Evolutionary conservation across 2,797 vertebrate genomes (phyloP).

Genomic region (Channallabes apus): DNA sequence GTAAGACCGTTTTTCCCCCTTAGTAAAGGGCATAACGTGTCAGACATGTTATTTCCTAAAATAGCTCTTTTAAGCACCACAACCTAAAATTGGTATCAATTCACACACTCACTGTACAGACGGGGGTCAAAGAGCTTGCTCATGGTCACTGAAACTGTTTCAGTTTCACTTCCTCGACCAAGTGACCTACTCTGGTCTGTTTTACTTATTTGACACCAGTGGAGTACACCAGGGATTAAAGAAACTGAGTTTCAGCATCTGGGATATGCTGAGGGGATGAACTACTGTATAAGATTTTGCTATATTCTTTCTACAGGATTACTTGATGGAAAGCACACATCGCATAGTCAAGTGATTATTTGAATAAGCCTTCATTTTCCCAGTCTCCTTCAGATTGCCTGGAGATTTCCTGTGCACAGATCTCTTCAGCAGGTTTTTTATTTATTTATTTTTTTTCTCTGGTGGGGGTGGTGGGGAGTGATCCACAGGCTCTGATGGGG

Average conservation of each 20-base stretch:
- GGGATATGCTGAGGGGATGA: neutral
- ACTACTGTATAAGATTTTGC: neutral
- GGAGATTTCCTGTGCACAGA: neutral
- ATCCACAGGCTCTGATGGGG: neutral
- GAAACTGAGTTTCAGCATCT: neutral
- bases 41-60: constrained; percentile 16
- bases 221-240: neutral
- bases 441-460: neutral
- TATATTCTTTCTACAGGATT: neutral
- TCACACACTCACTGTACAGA: neutral
- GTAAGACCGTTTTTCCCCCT: neutral
- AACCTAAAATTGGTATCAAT: constrained; percentile 18
- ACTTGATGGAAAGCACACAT: neutral
- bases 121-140: neutral
- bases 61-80: neutral
- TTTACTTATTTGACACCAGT: neutral
- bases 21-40: neutral
- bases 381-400: neutral
- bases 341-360: neutral
- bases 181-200: constrained; percentile 2
- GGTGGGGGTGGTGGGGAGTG: no score
- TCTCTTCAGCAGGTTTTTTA: neutral
- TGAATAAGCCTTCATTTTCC: neutral
- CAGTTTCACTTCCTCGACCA: constrained; percentile 12
- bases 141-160: neutral